phyloP scores from a whole-genome alignment of 2,113 vertebrate species.

The Mandrillus leucophaeus region DNA sequence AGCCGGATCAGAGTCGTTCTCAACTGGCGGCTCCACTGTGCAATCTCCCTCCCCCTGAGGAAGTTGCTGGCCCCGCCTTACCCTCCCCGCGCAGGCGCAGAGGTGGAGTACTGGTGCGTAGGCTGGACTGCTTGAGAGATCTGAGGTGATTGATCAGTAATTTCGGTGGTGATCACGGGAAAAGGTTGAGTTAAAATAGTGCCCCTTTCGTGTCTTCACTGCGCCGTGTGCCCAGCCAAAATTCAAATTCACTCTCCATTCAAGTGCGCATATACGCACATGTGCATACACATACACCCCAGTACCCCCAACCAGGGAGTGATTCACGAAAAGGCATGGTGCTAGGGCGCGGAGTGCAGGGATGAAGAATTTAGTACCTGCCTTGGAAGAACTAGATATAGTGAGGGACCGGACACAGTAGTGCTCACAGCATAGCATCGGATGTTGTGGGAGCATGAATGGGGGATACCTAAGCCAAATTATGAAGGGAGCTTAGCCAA shows the following conservation, averaged over 20 bases:
- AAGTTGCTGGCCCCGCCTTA: not conserved
- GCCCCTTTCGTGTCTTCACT: not conserved
- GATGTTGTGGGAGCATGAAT: not conserved
- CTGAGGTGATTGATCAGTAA: fast-evolving
- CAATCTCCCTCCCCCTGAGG: not conserved
- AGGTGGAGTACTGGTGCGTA: fast-evolving
- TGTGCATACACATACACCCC: fast-evolving
- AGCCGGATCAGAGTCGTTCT: fast-evolving
- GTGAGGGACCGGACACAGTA: not conserved
- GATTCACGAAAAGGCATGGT: not conserved
- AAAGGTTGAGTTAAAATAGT: not conserved
- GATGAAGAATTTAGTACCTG: not conserved
- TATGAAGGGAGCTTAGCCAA: not conserved
- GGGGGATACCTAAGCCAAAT: not conserved
- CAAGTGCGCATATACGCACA: fast-evolving
- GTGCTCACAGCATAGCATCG: too few species aligned
- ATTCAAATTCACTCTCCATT: not conserved
- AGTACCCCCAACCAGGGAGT: not conserved
- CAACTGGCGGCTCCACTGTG: not conserved
- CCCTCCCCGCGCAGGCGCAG: fast-evolving
- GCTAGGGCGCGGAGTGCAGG: not conserved
- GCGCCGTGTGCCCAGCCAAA: not conserved
- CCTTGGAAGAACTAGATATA: not conserved
- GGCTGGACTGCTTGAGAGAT: fast-evolving
- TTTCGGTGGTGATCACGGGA: not conserved